Percentiles rank a stretch among this genome's conserved stretches.
Conservation (phyloP, 2,888 invertebrate species). For the Mesochorus sp. region DNA sequence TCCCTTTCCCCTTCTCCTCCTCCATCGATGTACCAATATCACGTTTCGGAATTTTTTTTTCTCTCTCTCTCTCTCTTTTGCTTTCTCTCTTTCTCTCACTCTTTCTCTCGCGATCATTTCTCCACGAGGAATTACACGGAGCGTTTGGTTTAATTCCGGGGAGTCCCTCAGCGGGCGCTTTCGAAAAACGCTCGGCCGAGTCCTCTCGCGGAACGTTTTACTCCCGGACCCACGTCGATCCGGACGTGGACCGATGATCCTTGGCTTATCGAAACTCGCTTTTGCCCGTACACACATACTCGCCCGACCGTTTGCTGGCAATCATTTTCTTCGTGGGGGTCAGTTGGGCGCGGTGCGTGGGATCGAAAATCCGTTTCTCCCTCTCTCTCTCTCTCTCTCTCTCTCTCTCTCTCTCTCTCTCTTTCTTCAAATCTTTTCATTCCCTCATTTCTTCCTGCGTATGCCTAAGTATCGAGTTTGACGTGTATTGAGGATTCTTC, state of each 20-base stretch:
- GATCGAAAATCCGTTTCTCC: slow-evolving; percentile 38
- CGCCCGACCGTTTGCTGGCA: slow-evolving; percentile 62
- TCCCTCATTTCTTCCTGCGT: neutral
- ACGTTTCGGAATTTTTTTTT: slow-evolving; percentile 8
- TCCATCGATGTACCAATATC: neutral
- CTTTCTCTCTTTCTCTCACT: slow-evolving; percentile 6
- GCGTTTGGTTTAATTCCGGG: slow-evolving; percentile 60
- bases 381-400: neutral
- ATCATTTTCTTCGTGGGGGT: slow-evolving; percentile 72
- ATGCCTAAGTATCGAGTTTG: neutral
- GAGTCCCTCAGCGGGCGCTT: slow-evolving; percentile 54
- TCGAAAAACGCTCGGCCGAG: slow-evolving; percentile 38
- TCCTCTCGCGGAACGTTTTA: slow-evolving; percentile 62
- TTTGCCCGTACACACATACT: slow-evolving; percentile 28
- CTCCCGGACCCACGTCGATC: slow-evolving; percentile 58
- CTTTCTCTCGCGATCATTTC: too few species aligned
- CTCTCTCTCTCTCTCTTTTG: too few species aligned
- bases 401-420: neutral
- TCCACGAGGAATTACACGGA: slow-evolving; percentile 45
- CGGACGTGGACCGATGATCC: slow-evolving; percentile 64
- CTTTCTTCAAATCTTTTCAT: too few species aligned
- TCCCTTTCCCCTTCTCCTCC: neutral
- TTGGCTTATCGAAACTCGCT: slow-evolving; percentile 58
- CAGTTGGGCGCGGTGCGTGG: slow-evolving; percentile 66
- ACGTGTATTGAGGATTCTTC: too few species aligned